These are phyloP conservation scores for Ctenopoma kingsleyae DNA, from an alignment of 2,797 vertebrate genomes.

Conservation along the genomic window DNA sequence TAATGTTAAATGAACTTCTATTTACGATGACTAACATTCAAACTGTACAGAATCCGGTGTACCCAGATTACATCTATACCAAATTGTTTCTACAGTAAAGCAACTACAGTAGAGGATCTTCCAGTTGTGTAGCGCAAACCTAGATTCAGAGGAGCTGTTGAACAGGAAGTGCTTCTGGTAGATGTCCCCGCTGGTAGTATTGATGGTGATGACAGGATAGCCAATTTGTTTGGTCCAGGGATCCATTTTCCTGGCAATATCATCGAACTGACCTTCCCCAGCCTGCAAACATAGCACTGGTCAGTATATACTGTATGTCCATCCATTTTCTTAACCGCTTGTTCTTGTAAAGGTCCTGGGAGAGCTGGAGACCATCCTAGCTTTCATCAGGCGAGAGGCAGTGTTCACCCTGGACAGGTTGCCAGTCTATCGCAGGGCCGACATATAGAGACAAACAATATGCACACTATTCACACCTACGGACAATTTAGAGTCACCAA, in stretches of 20 bases:
- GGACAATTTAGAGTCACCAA: no score
- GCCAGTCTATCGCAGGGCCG: no score
- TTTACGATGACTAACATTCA: not conserved
- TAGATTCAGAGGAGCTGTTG: slow-evolving; percentile 55
- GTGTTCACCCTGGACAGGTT: no score
- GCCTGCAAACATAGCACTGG: slow-evolving; percentile 46
- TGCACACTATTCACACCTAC: no score
- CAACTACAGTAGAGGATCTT: not conserved
- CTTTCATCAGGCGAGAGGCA: no score
- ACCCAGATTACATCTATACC: not conserved
- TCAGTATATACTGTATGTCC: not conserved
- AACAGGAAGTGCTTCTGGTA: slow-evolving; percentile 82
- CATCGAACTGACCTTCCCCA: slow-evolving; percentile 3
- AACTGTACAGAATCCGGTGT: not conserved
- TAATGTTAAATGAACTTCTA: not conserved
- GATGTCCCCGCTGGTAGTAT: slow-evolving; percentile 75
- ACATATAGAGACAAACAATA: no score
- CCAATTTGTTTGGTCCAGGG: slow-evolving; percentile 81
- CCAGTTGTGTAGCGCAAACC: slow-evolving; percentile 44
- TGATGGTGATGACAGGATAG: slow-evolving; percentile 84
- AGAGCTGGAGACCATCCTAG: no score
- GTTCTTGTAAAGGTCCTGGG: no score
- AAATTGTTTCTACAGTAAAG: no score
- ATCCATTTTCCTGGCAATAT: slow-evolving; percentile 68
- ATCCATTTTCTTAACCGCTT: no score